Percentiles rank a stretch among this genome's conserved stretches.
Conservation (phyloP, 2,888 invertebrate species). For the Perdita meconis region DNA sequence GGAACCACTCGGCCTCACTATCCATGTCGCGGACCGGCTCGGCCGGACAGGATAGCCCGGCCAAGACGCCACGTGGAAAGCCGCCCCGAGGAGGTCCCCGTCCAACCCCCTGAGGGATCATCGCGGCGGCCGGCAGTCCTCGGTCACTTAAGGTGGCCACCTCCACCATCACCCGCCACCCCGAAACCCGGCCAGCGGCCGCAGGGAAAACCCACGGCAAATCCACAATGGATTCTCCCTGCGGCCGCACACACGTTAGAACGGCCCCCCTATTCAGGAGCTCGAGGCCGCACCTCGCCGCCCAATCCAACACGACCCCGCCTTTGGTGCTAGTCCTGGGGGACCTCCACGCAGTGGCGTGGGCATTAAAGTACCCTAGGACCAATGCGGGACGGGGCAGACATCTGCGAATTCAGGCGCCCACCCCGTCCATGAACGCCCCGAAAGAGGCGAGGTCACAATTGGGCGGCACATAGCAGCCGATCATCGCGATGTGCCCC, state of each 20-base stretch:
- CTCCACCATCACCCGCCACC: neutral
- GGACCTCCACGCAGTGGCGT: neutral
- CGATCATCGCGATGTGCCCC: neutral
- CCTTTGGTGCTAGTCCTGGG: neutral
- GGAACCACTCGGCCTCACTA: neutral
- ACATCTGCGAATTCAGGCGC: neutral
- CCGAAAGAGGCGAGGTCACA: neutral
- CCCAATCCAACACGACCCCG: neutral
- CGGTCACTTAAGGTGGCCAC: too few species aligned
- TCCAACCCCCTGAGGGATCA: neutral
- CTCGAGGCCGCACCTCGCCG: neutral
- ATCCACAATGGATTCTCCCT: neutral
- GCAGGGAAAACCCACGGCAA: neutral
- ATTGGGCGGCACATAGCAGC: neutral
- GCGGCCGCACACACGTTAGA: neutral
- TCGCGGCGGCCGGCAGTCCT: neutral
- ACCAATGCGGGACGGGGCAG: neutral
- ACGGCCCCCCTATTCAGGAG: neutral
- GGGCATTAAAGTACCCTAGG: neutral
- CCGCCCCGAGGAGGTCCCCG: too few species aligned
- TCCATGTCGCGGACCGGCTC: neutral
- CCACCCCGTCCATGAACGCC: neutral
- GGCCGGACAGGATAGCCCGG: neutral
- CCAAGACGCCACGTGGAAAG: neutral
- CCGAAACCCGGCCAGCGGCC: neutral